Base-by-base conservation (phyloP, 1,140 invertebrate species). In the Drosophila littoralis region DNA sequence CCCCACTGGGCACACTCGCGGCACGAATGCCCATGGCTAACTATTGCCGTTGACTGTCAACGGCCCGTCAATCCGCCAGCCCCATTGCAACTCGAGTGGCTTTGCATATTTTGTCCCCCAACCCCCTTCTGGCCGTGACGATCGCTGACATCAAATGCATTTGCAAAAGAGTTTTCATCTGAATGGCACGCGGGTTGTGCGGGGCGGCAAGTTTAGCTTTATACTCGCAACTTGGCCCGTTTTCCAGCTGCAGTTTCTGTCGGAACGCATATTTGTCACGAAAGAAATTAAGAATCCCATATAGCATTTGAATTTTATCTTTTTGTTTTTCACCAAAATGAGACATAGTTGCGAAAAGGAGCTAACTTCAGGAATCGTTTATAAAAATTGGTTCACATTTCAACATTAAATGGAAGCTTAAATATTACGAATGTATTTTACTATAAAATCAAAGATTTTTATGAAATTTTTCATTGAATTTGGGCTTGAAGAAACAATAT, bases 41-140 rank as follows among this genome's bases (percentile, higher is more conserved):
- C 48, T 70, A 70, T 43, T 60, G 57, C 64, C 50, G 57, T 38
- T 55, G 50, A 50, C 65, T 61, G 55, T 69, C 64, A 69, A 28
- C 65, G 42, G 40, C 9, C 65, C 36, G 50, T 42, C 70, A 68
- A 22, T 43, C 12, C 50, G 5, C 1, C 42, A 57, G 35, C 15
- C 42, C 42, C 40, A 45, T 48, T 33, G 48, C 35, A 43, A 42
- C 42, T 63, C 42, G 32, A 64, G 59, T 75, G 51, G 72, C 68
- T 70, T 75, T 75, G 45, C 66, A 70, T 75, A 75, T 69, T 64
- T 71, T 54, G 55, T 46, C 22, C 42, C 12, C 10, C n/a, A 12
- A 10, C 50, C 42, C 12, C 13, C 50, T 28, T 35, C 15, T 28
- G 51, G 33, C 51, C 7, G 2, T 32, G 38, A 46, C 35, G 51